Conservation (phyloP, 2,797 vertebrate genomes). For the Nannoperca obscura region DNA sequence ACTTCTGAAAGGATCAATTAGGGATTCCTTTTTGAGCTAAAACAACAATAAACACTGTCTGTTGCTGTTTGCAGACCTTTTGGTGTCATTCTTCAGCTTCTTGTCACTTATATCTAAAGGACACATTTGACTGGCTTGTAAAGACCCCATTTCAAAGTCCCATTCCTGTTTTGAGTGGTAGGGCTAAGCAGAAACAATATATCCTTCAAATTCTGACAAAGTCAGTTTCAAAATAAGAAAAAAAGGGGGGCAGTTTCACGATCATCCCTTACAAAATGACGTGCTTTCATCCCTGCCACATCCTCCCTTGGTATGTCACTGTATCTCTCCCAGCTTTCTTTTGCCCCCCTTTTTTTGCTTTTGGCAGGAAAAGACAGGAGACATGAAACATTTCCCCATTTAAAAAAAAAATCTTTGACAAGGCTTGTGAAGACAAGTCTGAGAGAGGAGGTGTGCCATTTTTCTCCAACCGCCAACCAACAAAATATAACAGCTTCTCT, state of each 20-base stretch:
- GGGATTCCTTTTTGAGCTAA: constrained; percentile 33
- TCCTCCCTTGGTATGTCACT: constrained; percentile 80
- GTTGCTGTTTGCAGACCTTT: constrained; percentile 54
- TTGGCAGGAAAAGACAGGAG: constrained; percentile 79
- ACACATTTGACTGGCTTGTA: constrained; percentile 68
- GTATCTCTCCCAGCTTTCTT: constrained; percentile 69
- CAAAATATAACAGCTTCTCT: constrained; percentile 73
- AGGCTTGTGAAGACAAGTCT: constrained; percentile 74
- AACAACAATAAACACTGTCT: constrained; percentile 41
- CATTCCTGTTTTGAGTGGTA: constrained; percentile 46
- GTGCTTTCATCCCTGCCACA: constrained; percentile 76
- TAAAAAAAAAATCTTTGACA: constrained; percentile 68
- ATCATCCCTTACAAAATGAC: constrained; percentile 79
- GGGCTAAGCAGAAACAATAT: constrained; percentile 66
- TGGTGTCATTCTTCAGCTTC: constrained; percentile 40
- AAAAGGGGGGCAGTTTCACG: constrained; percentile 64
- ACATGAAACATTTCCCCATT: constrained; percentile 77
- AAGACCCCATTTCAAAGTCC: constrained; percentile 73
- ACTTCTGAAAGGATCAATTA: constrained; percentile 48
- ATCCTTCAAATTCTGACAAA: constrained; percentile 75
- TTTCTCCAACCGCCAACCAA: constrained; percentile 71
- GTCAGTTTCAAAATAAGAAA: constrained; percentile 38
- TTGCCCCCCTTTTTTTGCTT: constrained; percentile 72
- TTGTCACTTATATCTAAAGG: constrained; percentile 68
- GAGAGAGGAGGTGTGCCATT: constrained; percentile 68